Base-by-base conservation (phyloP, 2,888 invertebrate genomes). In the Meiosimyza decipiens region DNA sequence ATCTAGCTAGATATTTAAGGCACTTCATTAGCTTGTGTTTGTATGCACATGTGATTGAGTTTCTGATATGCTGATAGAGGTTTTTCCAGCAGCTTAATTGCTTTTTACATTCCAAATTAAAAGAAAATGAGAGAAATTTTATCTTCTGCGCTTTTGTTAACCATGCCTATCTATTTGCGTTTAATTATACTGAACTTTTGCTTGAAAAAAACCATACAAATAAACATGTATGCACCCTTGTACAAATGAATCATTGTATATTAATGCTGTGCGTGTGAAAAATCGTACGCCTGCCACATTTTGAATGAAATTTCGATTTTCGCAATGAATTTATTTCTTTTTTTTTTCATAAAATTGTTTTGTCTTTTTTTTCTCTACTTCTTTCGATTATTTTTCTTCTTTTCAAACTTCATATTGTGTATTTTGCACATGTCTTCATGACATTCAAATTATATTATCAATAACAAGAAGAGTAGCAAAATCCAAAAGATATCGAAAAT, bases 361-460 rank as follows among this genome's bases (percentile, higher is more conserved):
- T 40, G 40, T 40, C 4, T 40, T 40, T 6, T 9, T 6, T 40
- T 2, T 9, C 4, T 40, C 28, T 4, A 22, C 22, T 22, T 40
- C 40, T 40, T 40, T 2, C 1, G 1, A 9, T 9, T 40, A 40
- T 40, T 40, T 22, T 16, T 55, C 3, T 55, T 7, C 4, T n/a
- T 18, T n/a, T 28, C 4, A 4, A 28, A n/a, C n/a, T 16, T 12
- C n/a, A 18, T 13, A 15, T 16, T 59, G 7, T 16, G 13, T n/a
- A 9, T 33, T 60, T 22, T 15, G 60, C 60, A 66, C 49, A 40
- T 66, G 49, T 66, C 28, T 66, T 55, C 33, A 54, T 66, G 66
- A 66, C 66, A 55, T 55, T 66, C 66, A 66, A 66, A 55, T 66
- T 55, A 54, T 54, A 40, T n/a, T 6, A 6, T 16, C 66, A 66